Percentiles rank a stretch among this genome's conserved stretches.
These are phyloP conservation scores for Anastrepha obliqua DNA, from an alignment of 1,140 invertebrate genomes.

Conservation along the genomic window DNA sequence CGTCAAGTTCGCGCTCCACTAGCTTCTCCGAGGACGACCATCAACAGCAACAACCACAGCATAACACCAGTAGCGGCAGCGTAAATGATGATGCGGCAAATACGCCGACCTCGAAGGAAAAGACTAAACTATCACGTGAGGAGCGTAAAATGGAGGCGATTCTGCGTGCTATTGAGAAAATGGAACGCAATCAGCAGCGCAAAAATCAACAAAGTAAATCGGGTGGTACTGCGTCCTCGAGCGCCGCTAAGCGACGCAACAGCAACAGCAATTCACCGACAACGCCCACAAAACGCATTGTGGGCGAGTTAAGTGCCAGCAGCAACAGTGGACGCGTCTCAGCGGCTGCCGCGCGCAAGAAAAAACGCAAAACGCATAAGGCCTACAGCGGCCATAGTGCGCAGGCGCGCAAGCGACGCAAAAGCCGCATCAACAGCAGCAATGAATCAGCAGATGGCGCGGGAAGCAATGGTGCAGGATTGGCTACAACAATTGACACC, in stretches of 20 bases:
- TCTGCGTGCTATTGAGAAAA: slow-evolving; percentile 91
- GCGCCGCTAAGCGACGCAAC: slow-evolving; percentile 58
- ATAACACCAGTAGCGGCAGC: neutral
- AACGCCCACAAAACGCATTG: slow-evolving; percentile 63
- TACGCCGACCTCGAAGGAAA: slow-evolving; percentile 64
- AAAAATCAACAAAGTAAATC: slow-evolving; percentile 78
- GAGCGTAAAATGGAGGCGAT: slow-evolving; percentile 97
- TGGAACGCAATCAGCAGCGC: slow-evolving; percentile 87
- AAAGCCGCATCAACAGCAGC: slow-evolving; percentile 82
- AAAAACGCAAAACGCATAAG: slow-evolving; percentile 69
- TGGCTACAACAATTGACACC: slow-evolving; percentile 74
- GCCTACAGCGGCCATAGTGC: slow-evolving; percentile 60
- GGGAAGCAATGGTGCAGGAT: neutral
- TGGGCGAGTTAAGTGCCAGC: neutral
- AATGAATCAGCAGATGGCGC: slow-evolving; percentile 81
- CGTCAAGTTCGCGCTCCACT: slow-evolving; percentile 49
- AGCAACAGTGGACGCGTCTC: slow-evolving; percentile 57
- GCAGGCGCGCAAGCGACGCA: slow-evolving; percentile 72
- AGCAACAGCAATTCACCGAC: slow-evolving; percentile 64
- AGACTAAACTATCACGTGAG: slow-evolving; percentile 84
- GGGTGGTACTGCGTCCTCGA: neutral
- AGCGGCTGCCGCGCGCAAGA: slow-evolving; percentile 58
- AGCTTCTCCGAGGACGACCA: slow-evolving; percentile 57
- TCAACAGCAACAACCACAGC: slow-evolving; percentile 40
- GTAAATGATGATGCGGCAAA: neutral